phyloP scores from a whole-genome alignment of 1,140 invertebrate species.

The Ylistrum balloti region DNA sequence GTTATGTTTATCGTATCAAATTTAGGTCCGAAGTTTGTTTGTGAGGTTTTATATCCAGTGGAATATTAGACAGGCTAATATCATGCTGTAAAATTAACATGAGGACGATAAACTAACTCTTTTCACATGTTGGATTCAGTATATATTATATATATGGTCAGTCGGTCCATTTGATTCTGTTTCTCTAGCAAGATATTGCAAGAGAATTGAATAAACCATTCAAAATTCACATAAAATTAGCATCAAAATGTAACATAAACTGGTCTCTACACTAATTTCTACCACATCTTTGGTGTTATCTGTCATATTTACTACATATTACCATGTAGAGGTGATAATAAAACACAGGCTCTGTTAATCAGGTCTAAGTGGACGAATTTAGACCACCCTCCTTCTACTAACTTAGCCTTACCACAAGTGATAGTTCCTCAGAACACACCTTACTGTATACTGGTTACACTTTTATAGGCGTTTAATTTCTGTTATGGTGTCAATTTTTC shows the following conservation, averaged over 20 bases:
- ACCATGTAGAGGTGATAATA: background rate
- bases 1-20: background rate
- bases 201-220: conserved; percentile 6
- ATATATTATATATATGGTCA: background rate
- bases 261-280: background rate
- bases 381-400: background rate
- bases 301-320: conserved; percentile 20
- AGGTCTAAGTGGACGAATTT: background rate
- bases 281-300: background rate
- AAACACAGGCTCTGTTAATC: background rate
- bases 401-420: background rate
- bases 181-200: background rate
- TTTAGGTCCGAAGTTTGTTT: background rate
- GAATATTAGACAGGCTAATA: background rate
- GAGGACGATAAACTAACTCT: background rate
- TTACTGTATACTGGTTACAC: background rate
- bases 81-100: background rate
- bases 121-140: conserved; percentile 6
- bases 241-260: background rate
- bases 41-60: background rate
- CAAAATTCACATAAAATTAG: conserved; percentile 15
- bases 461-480: background rate
- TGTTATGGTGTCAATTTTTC: background rate
- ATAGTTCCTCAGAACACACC: background rate
- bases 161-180: background rate